A percentile compares a stretch with the other conserved stretches of the same genome.
Conservation (phyloP, 1,140 invertebrate species). For the Rhopalosiphum maidis region DNA sequence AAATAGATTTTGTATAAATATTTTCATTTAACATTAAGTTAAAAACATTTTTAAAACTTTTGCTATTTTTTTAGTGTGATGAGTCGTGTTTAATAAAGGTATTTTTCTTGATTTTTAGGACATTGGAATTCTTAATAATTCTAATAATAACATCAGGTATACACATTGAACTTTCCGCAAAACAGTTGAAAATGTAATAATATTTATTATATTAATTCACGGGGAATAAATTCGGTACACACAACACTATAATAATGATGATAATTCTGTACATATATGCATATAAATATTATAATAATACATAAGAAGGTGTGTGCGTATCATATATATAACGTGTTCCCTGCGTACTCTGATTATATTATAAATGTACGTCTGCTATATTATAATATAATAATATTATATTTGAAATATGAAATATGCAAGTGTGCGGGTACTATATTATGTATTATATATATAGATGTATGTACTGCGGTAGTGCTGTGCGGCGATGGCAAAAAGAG, state of each 20-base stretch:
- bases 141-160: neutral
- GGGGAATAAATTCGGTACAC: neutral
- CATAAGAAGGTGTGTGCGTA: neutral
- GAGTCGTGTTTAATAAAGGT: too few species aligned
- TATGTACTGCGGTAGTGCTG: too few species aligned
- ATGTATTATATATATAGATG: too few species aligned
- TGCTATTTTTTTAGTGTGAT: too few species aligned
- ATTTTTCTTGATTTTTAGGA: too few species aligned
- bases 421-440: neutral
- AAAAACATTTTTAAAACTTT: too few species aligned
- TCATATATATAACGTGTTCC: neutral
- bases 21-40: too few species aligned
- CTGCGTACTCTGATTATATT: neutral
- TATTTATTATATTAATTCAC: too few species aligned
- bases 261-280: neutral
- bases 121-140: neutral
- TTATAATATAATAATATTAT: neutral
- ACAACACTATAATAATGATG: neutral
- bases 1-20: too few species aligned
- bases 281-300: neutral
- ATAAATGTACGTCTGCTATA: neutral
- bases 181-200: too few species aligned
- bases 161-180: neutral
- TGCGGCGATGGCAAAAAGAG: slow-evolving; percentile 34
- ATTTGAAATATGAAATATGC: neutral